Percentiles rank a stretch among this genome's conserved stretches.
Evolutionary conservation across 2,888 invertebrate genomes (phyloP).

Genomic region (Latrodectus elegans): DNA sequence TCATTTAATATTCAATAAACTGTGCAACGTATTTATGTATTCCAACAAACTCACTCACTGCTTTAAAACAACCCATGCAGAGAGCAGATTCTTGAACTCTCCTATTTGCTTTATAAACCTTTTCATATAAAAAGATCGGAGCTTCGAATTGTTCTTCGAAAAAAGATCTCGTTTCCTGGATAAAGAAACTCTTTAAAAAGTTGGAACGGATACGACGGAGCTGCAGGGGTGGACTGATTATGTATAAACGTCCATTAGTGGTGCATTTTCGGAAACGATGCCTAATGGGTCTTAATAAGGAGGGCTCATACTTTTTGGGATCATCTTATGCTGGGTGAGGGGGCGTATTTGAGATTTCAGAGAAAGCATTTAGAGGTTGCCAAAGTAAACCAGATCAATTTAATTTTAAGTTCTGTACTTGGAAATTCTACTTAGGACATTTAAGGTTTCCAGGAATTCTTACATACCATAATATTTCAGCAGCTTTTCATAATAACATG

Average conservation of each 20-base stretch:
- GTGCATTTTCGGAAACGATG: conserved; percentile 34
- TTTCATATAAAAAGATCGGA: not conserved
- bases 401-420: too few relatives aligned
- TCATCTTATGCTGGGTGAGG: not conserved
- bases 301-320: conserved; percentile 25
- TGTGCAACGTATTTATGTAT: too few relatives aligned
- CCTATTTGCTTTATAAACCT: not conserved
- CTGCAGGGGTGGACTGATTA: conserved; percentile 19
- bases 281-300: conserved; percentile 59
- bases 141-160: not conserved
- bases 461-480: too few relatives aligned
- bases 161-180: conserved; percentile 1
- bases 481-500: too few relatives aligned
- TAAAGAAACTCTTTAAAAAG: conserved; percentile 1
- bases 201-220: not conserved
- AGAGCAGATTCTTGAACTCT: not conserved
- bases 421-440: too few relatives aligned
- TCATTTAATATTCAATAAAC: too few relatives aligned
- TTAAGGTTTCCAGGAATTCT: too few relatives aligned
- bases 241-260: conserved; percentile 40
- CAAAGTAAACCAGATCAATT: too few relatives aligned
- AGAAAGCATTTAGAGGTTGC: not conserved
- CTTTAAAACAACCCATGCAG: not conserved
- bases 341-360: conserved; percentile 1
- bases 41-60: too few relatives aligned